Base-by-base conservation (phyloP, 2,888 invertebrate species). In the Trilocha varians region DNA sequence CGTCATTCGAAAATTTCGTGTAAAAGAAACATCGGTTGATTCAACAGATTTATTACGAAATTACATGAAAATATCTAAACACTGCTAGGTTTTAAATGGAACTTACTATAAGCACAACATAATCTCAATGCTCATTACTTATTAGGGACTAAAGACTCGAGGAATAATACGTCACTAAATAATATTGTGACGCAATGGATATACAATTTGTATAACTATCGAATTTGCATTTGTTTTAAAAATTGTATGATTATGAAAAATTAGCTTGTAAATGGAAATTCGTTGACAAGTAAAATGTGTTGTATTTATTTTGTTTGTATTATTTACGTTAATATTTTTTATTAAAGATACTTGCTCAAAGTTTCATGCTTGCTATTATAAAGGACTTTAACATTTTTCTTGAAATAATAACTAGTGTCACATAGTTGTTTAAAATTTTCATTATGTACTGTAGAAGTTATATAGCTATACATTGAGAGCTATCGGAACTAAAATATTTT, bases 21-120 rank as follows among this genome's bases (percentile, higher is more conserved):
- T 9, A 25, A 25, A 25, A 25, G 25, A 25, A 25, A 13, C 5
- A 34, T 32, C n/a, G 40, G 57, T 65, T 65, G 43, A 59, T 62
- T 68, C 57, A 65, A 70, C 65, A 62, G 55, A 70, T 78, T 78
- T 78, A 78, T 77, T 80, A 73, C 62, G 71, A 77, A 77, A 74
- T 75, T 73, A 72, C 65, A 71, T 73, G 65, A 71, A 74, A 61
- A 65, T 69, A 68, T 65, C 61, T 71, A 73, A 57, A 70, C 70
- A 76, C 61, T 5, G 25, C 25, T 25, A 25, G 5, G 18, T 18
- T 18, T 53, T 54, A 43, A 46, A 52, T 45, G 43, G 36, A 44
- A 42, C 42, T 44, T 48, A 55, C 57, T 57, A 25, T 25, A 25
- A n/a, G 2, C 4, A 25, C 25, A 25, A 25, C 1, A 25, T 25